Evolutionary conservation across 2,888 invertebrate genomes (phyloP), one percentile per base, ranked within the genome.

Genomic region (Ormyrus rosae): DNA sequence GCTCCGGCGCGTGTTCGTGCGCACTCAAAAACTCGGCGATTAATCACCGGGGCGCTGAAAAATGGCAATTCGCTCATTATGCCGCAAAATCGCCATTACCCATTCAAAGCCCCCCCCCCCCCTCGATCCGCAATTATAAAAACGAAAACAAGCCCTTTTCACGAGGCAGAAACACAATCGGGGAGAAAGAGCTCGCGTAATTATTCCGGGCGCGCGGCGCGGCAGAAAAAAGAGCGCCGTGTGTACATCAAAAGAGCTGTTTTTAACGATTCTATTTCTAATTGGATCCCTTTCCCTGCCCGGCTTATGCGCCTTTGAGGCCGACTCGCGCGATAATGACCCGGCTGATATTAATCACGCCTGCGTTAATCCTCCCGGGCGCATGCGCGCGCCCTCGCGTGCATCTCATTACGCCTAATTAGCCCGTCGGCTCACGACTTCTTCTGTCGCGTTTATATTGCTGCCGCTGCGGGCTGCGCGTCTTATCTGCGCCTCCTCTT

Each of bases 341-440:
- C 71, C 74, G 55, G 19, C 63, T 65, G 79, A 80, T 80, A 80
- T 80, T 80, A 80, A 80, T 80, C 74, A 56, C 69, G 70, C 10
- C 71, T 69, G 65, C 19, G 19, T 71, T 78, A 78, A 78, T 78
- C 71, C 67, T 4, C 5, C 67, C 1, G 9, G 11, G 8, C n/a
- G 19, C 11, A 50, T 13, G 10, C 60, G 48, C 45, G 50, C 48
- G 69, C 46, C 13, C n/a, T 45, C 65, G 34, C 55, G 70, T 34
- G 72, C 80, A 80, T 76, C 80, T 80, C 72, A 80, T 80, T 80
- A 76, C 51, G 55, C 19, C 63, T 80, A 80, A 80, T 80, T 80
- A 80, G 67, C 55, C 13, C 70, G 56, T 61, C 19, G 71, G 5
- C 7, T 61, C 64, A n/a, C 6, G 50, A 55, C 56, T 70, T 65